These are phyloP conservation scores for Philereme vetulata DNA, from an alignment of 2,888 invertebrate species.

Conservation along the genomic window DNA sequence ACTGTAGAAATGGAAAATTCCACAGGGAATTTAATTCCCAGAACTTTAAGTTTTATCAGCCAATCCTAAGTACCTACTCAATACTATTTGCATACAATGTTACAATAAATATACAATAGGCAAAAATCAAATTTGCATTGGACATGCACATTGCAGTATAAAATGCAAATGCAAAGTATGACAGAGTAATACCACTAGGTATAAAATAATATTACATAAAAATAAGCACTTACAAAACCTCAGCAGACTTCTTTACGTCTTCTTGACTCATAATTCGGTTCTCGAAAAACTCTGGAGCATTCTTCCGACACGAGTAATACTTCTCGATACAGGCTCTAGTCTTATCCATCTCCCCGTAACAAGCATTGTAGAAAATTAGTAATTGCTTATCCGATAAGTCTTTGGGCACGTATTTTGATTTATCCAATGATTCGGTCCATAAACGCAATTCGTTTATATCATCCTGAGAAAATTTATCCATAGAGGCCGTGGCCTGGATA, in stretches of 20 bases:
- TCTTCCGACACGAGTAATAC: conserved; percentile 84
- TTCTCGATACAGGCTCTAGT: conserved; percentile 85
- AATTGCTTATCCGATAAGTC: conserved; percentile 85
- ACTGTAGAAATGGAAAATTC: no score
- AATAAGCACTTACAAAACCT: conserved; percentile 81
- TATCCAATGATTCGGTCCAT: conserved; percentile 78
- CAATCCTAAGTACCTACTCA: no score
- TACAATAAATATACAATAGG: no score
- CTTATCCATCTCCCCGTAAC: conserved; percentile 83
- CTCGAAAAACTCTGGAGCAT: conserved; percentile 86
- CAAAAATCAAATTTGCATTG: no score
- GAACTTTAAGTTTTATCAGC: no score
- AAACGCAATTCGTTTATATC: conserved; percentile 72
- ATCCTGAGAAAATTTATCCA: conserved; percentile 78
- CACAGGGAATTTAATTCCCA: no score
- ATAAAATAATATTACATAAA: no score
- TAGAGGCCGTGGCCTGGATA: conserved; percentile 64
- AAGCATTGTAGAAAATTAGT: conserved; percentile 86
- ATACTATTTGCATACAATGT: no score
- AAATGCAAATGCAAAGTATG: no score
- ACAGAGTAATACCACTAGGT: no score
- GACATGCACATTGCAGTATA: no score
- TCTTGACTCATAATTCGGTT: conserved; percentile 80
- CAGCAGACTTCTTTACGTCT: conserved; percentile 72
- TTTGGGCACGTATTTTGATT: conserved; percentile 77